These are phyloP conservation scores for Orthonevra nobilis DNA, from an alignment of 2,888 invertebrate species.

Conservation along the genomic window DNA sequence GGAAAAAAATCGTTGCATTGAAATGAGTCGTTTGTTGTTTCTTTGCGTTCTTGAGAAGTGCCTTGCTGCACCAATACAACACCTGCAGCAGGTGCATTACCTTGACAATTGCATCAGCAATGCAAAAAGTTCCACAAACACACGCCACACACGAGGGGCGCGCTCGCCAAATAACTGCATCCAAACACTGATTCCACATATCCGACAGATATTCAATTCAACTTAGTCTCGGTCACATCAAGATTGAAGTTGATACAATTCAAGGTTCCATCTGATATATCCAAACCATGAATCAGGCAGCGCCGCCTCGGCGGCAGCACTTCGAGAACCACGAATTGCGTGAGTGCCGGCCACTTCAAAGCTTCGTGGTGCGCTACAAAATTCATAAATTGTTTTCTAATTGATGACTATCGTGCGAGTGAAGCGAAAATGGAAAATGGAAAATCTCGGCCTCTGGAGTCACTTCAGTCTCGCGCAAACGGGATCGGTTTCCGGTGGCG, in stretches of 20 bases:
- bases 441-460: conserved; percentile 39
- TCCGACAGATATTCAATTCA: conserved; percentile 49
- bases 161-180: conserved; percentile 43
- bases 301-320: conserved; percentile 14
- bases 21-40: conserved; percentile 52
- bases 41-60: conserved; percentile 37
- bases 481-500: conserved; percentile 67
- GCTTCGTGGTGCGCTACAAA: conserved; percentile 42
- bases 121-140: conserved; percentile 42
- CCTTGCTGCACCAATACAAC: conserved; percentile 10
- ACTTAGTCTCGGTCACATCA: conserved; percentile 36
- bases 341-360: conserved; percentile 63
- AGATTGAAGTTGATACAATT: conserved; percentile 50
- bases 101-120: conserved; percentile 69
- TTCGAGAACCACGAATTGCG: conserved; percentile 22
- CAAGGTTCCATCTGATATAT: conserved; percentile 52
- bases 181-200: conserved; percentile 36
- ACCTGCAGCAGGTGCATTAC: conserved; percentile 62
- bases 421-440: conserved; percentile 62
- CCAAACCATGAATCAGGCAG: conserved; percentile 55
- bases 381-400: conserved; percentile 71
- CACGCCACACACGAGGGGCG: conserved; percentile 30
- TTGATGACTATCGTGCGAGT: conserved; percentile 63
- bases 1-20: conserved; percentile 47
- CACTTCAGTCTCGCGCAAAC: conserved; percentile 58